phyloP scores from a whole-genome alignment of 2,797 vertebrate genomes.

The Pygocentrus nattereri region DNA sequence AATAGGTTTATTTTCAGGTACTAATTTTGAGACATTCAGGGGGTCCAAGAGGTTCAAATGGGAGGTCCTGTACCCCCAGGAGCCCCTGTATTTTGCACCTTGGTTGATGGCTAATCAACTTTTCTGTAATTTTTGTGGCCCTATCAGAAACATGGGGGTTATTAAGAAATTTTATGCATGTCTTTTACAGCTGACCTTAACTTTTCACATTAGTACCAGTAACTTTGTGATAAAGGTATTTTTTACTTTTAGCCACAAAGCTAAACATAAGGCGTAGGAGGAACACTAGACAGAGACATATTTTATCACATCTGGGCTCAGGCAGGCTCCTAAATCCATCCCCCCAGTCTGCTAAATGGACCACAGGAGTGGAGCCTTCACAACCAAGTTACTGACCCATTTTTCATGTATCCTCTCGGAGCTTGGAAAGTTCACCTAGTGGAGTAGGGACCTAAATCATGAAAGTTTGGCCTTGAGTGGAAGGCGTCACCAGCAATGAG shows the following conservation, averaged over 20 bases:
- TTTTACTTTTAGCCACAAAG: not conserved
- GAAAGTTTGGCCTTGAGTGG: slow-evolving; percentile 48
- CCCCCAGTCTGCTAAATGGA: slow-evolving; percentile 27
- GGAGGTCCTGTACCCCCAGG: too few species aligned
- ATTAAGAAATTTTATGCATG: not conserved
- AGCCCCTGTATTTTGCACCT: too few species aligned
- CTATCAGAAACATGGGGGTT: not conserved
- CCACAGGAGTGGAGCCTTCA: slow-evolving; percentile 61
- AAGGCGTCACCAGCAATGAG: slow-evolving; percentile 41
- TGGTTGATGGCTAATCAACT: too few species aligned
- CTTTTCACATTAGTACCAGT: not conserved
- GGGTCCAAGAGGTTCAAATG: too few species aligned
- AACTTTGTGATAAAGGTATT: not conserved
- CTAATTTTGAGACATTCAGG: too few species aligned
- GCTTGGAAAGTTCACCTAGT: slow-evolving; percentile 38
- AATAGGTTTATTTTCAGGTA: too few species aligned
- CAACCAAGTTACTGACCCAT: slow-evolving; percentile 43
- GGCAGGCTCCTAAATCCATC: slow-evolving; percentile 34
- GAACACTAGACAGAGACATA: slow-evolving; percentile 40
- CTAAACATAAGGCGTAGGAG: slow-evolving; percentile 11
- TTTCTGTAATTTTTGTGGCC: too few species aligned
- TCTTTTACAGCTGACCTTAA: not conserved
- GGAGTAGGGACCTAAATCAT: slow-evolving; percentile 50
- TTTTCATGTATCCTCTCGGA: slow-evolving; percentile 49
- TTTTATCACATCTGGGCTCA: slow-evolving; percentile 45